Base-by-base conservation (phyloP, 2,888 invertebrate species). In the Campaea margaritaria region DNA sequence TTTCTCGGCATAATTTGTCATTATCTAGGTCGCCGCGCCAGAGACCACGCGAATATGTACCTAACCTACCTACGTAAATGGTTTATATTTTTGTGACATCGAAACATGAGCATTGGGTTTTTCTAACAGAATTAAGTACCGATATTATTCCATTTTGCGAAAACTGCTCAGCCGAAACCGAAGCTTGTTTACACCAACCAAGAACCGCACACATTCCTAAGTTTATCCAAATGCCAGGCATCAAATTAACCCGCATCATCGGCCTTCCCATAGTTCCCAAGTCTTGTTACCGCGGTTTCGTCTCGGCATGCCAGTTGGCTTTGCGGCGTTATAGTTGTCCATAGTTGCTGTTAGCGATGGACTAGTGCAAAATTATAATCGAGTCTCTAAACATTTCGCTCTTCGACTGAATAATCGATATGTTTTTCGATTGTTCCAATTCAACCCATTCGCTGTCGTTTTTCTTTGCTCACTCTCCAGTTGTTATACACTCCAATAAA, bases 21-120 rank as follows among this genome's bases (percentile, higher is more conserved):
- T 66, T 66, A 64, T 68, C 47, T 58, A 61, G 68, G 66, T 64
- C 66, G 64, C 56, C 62, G 58, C 66, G 62, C 56, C 62, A 56
- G 56, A 46, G 54, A 47, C 48, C 55, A 58, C 41, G 57, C 53
- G 47, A 54, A 57, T 62, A 58, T 53, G 49, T 61, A 58, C n/a
- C n/a, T n/a, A n/a, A n/a, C n/a, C n/a, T n/a, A n/a, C n/a, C n/a
- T n/a, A n/a, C 44, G 60, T 49, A 53, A 47, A 49, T 55, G 31
- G 38, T 47, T 49, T 10, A 34, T 14, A 27, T 34, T 36, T 34
- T 34, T 0, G n/a, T 15, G 31, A 10, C 1, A 10, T 36, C 34
- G 16, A 34, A 15, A 36, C 21, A 9, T 28, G 11, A 36, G 0
- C 36, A 9, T 9, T 31, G 31, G 8, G 10, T 21, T 21, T 21